Evolutionary conservation across 1,140 invertebrate genomes (phyloP).

Genomic region (Himalopsyche phryganea): DNA sequence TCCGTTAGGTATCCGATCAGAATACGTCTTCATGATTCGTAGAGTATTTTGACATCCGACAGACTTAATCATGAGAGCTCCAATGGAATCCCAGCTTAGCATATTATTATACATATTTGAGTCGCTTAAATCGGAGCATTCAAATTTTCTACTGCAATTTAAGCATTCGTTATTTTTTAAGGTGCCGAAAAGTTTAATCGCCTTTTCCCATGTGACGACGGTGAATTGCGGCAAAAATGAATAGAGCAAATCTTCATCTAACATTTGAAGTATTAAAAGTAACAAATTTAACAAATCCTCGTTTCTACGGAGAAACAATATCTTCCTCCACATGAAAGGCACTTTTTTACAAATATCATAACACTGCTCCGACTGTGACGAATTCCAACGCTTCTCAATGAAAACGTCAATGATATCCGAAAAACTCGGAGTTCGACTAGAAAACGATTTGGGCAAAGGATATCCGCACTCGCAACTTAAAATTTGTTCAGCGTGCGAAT

Average conservation of each 20-base stretch:
- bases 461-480: constrained; percentile 49
- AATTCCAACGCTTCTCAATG: constrained; percentile 48
- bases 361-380: constrained; percentile 44
- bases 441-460: constrained; percentile 44
- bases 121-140: not conserved
- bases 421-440: constrained; percentile 44
- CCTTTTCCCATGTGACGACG: constrained; percentile 45
- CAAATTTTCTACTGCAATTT: constrained; percentile 50
- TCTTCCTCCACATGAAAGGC: constrained; percentile 58
- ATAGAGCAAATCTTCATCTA: constrained; percentile 48
- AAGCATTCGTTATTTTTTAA: constrained; percentile 48
- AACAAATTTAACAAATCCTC: constrained; percentile 49
- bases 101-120: constrained; percentile 37
- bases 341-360: constrained; percentile 56
- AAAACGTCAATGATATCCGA: constrained; percentile 47
- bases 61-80: constrained; percentile 47
- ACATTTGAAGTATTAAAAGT: constrained; percentile 48
- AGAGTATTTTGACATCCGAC: constrained; percentile 48
- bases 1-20: constrained; percentile 41
- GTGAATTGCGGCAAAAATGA: constrained; percentile 50
- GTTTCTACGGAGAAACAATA: constrained; percentile 47
- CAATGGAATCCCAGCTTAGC: constrained; percentile 48
- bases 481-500: constrained; percentile 42
- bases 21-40: constrained; percentile 43
- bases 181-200: constrained; percentile 45